Evolutionary conservation across 2,797 vertebrate genomes (phyloP), one percentile per base, ranked within the genome.

Genomic region (Columba guinea): DNA sequence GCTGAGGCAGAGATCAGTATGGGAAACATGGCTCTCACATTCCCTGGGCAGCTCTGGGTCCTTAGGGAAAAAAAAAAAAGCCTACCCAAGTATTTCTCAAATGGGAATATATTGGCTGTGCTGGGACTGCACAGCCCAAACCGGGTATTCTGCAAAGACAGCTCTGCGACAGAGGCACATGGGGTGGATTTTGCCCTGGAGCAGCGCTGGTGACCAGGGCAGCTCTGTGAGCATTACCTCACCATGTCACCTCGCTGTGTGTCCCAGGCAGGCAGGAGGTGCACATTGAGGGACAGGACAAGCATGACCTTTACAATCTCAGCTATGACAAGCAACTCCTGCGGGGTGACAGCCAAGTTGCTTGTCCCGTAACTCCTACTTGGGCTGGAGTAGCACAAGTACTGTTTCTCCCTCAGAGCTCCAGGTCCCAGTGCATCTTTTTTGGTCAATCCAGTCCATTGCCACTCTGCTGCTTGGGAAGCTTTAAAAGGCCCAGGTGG

Each of bases 191-290:
- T 49, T 3, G 1, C 27, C 34, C 55, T 7, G 2, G 51, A 58
- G 84, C 53, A 58, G 49, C 82, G 78, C 48, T 78, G 74, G 11
- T 39, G 58, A 49, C 51, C 41, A 44, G 85, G 73, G 48, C 78
- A 82, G 68, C 82, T 80, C 79, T 67, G 85, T 27, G 44, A 60
- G 51, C 80, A 14, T 52, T 16, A 16, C 71, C 68, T 83, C 30
- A 0, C 1, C 1, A 0, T 19, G 44, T 64, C 88, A 44, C 41
- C 41, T 44, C 41, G 17, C 41, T 44, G 41, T 44, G 41, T 44
- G 41, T 18, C 41, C 17, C 41, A 19, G 0, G 60, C 77, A 77
- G 52, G 9, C 60, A 34, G 78, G 49, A 93, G 46, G 19, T 39
- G 44, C 30, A 16, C 4, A 1, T 34, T 34, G 79, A 77, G 64